These are phyloP conservation scores for Periophthalmus magnuspinnatus DNA, from an alignment of 2,797 vertebrate genomes.

Conservation along the genomic window DNA sequence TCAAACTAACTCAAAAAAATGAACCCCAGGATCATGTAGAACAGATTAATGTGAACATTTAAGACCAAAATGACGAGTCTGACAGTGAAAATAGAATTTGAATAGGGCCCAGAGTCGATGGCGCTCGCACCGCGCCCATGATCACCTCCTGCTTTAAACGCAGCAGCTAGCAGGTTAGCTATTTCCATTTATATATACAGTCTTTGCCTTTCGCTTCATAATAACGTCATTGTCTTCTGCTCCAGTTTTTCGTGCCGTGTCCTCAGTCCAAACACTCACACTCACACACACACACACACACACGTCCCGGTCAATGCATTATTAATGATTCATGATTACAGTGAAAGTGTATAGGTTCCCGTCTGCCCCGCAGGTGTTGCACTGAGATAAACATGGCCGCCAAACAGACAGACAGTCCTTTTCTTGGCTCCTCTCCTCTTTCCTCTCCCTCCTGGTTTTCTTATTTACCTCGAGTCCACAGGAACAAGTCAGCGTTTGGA, in stretches of 20 bases:
- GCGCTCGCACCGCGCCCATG: too few species aligned
- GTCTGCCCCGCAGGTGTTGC: constrained; percentile 57
- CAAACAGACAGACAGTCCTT: constrained; percentile 55
- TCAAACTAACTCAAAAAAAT: too few species aligned
- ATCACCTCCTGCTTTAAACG: too few species aligned
- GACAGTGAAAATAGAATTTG: too few species aligned
- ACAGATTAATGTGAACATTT: too few species aligned
- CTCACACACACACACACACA: too few species aligned
- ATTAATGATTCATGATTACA: constrained; percentile 59
- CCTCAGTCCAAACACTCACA: constrained; percentile 13
- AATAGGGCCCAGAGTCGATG: too few species aligned
- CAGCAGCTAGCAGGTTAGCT: too few species aligned
- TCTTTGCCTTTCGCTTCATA: too few species aligned
- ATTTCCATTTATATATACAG: too few species aligned
- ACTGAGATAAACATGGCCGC: constrained; percentile 58
- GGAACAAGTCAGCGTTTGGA: constrained; percentile 44
- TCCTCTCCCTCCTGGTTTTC: constrained; percentile 29
- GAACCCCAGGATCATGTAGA: too few species aligned
- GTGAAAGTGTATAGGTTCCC: constrained; percentile 36
- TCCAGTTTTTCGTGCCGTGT: constrained; percentile 7
- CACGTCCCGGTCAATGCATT: constrained; percentile 31
- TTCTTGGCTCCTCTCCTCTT: constrained; percentile 28
- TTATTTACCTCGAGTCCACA: constrained; percentile 52
- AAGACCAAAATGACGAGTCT: too few species aligned
- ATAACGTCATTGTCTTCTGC: neutral